Percentiles rank a stretch among this genome's conserved stretches.
These are phyloP conservation scores for Calosoma granatense DNA, from an alignment of 1,140 invertebrate species.

Conservation along the genomic window DNA sequence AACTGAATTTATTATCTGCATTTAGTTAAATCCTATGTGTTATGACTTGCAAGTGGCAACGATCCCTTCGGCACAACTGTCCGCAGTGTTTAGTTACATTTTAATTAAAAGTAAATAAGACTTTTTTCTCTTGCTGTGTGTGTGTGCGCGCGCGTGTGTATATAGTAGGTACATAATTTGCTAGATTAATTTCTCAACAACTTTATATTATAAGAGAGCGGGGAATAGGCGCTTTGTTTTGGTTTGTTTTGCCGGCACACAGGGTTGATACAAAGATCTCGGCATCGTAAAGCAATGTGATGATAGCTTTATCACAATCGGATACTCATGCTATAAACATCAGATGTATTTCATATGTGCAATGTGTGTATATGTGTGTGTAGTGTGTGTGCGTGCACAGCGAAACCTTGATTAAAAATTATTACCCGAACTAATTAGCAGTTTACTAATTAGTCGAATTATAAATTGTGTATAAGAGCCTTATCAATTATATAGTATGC, in stretches of 20 bases:
- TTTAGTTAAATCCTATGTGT: too few relatives aligned
- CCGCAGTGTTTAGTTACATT: too few relatives aligned
- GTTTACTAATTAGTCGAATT: constrained; percentile 1
- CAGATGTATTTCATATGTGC: not conserved
- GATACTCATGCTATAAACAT: not conserved
- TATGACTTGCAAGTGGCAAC: too few relatives aligned
- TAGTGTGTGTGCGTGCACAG: not conserved
- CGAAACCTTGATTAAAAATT: constrained; percentile 4
- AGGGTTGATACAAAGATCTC: not conserved
- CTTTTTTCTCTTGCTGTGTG: too few relatives aligned
- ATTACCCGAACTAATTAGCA: constrained; percentile 6
- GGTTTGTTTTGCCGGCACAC: not conserved
- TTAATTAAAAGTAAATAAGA: constrained; percentile 4
- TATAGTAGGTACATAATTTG: not conserved
- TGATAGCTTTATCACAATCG: constrained; percentile 4
- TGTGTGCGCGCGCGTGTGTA: too few relatives aligned
- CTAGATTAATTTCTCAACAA: constrained; percentile 4
- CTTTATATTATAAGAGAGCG: not conserved
- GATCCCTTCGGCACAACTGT: too few relatives aligned
- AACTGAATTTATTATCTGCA: too few relatives aligned
- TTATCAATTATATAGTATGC: too few relatives aligned
- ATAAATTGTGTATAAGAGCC: too few relatives aligned
- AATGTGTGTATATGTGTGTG: not conserved
- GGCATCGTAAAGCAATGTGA: not conserved
- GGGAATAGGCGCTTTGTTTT: not conserved